These are phyloP conservation scores for Xiphophorus couchianus DNA, from an alignment of 2,113 vertebrate species.

Conservation along the genomic window DNA sequence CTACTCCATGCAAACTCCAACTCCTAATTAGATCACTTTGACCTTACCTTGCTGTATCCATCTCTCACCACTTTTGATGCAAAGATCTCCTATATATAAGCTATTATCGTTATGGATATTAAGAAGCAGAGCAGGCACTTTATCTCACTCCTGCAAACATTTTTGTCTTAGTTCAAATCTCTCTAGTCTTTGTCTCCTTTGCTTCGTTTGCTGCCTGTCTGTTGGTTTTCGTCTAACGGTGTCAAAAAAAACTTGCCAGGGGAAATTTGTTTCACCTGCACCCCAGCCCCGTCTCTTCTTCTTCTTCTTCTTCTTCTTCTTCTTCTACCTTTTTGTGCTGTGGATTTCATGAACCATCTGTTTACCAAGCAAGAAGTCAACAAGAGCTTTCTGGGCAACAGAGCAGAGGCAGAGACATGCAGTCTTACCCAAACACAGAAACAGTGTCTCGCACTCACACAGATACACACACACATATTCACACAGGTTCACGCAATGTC, in stretches of 20 bases:
- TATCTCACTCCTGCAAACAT: conserved; percentile 19
- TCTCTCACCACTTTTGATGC: conserved; percentile 25
- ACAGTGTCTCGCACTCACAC: conserved; percentile 4
- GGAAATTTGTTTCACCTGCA: conserved; percentile 43
- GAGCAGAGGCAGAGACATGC: conserved; percentile 50
- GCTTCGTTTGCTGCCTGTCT: conserved; percentile 14
- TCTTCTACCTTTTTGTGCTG: conserved; percentile 47
- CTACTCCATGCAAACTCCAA: neutral
- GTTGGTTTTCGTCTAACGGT: conserved; percentile 14
- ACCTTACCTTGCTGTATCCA: conserved; percentile 41
- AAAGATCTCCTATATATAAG: conserved; percentile 24
- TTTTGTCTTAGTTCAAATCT: conserved; percentile 29
- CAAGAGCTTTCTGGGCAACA: conserved; percentile 66
- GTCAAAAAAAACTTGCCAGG: conserved; percentile 52
- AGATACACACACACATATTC: neutral
- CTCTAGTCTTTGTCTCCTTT: conserved; percentile 14
- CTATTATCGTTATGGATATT: conserved; percentile 36
- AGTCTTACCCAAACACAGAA: conserved; percentile 45
- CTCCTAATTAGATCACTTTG: conserved; percentile 55
- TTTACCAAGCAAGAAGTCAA: conserved; percentile 77
- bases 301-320: conserved; percentile 14
- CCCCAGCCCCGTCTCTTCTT: conserved; percentile 9
- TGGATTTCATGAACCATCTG: conserved; percentile 61
- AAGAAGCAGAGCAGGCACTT: conserved; percentile 15
- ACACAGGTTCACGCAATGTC: conserved; percentile 10